These are phyloP conservation scores for Paracentrotus lividus DNA, from an alignment of 53 echinoderm and acorn worm species.

Conservation along the genomic window DNA sequence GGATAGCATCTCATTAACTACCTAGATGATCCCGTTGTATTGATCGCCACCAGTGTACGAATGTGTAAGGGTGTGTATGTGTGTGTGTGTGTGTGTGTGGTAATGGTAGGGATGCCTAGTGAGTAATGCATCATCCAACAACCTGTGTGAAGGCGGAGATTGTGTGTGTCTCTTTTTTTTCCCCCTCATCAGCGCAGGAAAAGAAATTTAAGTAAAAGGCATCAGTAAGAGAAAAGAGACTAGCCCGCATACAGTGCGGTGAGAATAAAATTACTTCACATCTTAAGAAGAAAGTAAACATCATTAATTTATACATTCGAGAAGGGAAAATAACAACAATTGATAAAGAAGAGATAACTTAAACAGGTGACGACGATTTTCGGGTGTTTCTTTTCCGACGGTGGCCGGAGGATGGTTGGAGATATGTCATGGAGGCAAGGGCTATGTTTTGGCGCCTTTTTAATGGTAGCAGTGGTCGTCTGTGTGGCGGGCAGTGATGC, in stretches of 20 bases:
- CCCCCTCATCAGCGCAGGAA: background rate
- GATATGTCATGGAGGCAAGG: slow-evolving; percentile 53
- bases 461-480: slow-evolving; percentile 29
- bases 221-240: slow-evolving; percentile 29
- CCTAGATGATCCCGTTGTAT: slow-evolving; percentile 25
- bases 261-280: background rate
- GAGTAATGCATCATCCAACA: slow-evolving; percentile 11
- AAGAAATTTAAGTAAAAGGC: slow-evolving; percentile 3
- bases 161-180: background rate
- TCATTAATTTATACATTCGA: slow-evolving; percentile 4
- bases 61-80: background rate
- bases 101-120: background rate
- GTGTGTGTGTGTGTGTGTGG: background rate
- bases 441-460: slow-evolving; percentile 65
- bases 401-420: slow-evolving; percentile 56
- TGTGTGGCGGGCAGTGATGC: slow-evolving; percentile 23
- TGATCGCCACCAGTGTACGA: background rate
- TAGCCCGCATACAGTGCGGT: background rate
- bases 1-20: slow-evolving; percentile 26
- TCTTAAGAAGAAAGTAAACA: slow-evolving; percentile 28
- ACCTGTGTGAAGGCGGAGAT: slow-evolving; percentile 46
- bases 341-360: background rate
- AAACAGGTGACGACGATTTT: background rate
- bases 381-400: slow-evolving; percentile 29
- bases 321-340: background rate